phyloP scores from a whole-genome alignment of 2,888 invertebrate genomes.

The Linyphia triangularis region DNA sequence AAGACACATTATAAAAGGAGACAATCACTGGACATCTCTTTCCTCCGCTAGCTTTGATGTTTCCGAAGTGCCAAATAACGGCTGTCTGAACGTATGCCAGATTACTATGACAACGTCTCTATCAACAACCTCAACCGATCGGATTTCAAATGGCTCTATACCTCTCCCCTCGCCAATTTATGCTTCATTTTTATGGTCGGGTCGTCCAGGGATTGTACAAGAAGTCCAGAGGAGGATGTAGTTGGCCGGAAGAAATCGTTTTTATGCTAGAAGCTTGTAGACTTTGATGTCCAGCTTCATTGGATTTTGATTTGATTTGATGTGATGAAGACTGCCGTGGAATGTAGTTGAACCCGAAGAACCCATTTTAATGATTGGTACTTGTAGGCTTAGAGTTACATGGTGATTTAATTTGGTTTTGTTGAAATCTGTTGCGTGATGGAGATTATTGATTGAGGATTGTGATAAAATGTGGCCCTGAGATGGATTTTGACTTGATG shows the following conservation, averaged over 20 bases:
- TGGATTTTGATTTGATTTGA: slow-evolving; percentile 34
- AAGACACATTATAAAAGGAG: slow-evolving; percentile 50
- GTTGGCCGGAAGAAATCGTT: background rate
- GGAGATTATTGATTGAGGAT: too few relatives aligned
- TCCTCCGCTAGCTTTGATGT: slow-evolving; percentile 2
- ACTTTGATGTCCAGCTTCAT: background rate
- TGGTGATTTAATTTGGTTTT: background rate
- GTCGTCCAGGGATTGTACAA: slow-evolving; percentile 9
- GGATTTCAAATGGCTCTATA: slow-evolving; percentile 55
- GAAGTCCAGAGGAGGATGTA: background rate
- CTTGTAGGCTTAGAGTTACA: background rate
- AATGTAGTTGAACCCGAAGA: background rate
- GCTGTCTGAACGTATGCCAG: slow-evolving; percentile 69
- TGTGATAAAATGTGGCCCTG: too few relatives aligned
- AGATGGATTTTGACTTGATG: too few relatives aligned
- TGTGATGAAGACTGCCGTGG: background rate
- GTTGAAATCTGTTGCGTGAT: background rate
- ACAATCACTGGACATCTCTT: slow-evolving; percentile 26
- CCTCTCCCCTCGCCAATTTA: background rate
- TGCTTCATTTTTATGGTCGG: slow-evolving; percentile 62
- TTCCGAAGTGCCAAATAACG: slow-evolving; percentile 24
- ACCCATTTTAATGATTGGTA: background rate
- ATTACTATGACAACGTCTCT: slow-evolving; percentile 75
- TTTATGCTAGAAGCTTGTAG: background rate
- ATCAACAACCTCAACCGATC: slow-evolving; percentile 73